Evolutionary conservation across 2,113 vertebrate species (phyloP), one percentile per base, ranked within the genome.

Genomic region (Pomatorhinus ruficollis): DNA sequence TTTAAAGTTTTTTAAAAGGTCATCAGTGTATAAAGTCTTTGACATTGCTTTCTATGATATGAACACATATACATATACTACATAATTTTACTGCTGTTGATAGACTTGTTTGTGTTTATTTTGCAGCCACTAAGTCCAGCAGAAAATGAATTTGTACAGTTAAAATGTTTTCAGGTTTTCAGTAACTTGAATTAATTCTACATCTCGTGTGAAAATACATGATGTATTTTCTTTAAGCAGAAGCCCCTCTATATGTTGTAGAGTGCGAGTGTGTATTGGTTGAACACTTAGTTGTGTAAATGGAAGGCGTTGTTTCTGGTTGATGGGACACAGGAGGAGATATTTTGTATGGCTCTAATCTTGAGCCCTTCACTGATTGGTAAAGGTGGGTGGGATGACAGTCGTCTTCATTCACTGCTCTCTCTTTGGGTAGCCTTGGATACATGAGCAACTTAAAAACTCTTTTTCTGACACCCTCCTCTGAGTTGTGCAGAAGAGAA

Each of bases 1-100:
- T 79, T 89, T 95, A 86, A 93, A 92, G 63, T 87, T 92, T 95
- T 93, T 92, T 71, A 50, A 92, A 94, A 94, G 83, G 76, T 94
- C 76, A 84, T 60, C 18, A 57, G 23, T 68, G 9, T 83, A 60
- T 83, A 60, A 89, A 78, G 85, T 83, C 39, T 87, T 79, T 79
- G 66, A 59, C 12, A 70, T 79, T 88, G 30, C 37, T 28, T 90
- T 78, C 68, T 68, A 3, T 37, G 6, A 8, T 40, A 25, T 40
- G 30, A 88, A 45, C 12, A 17, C 6, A 28, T 76, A 53, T 64
- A 17, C 6, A 28, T 76, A 53, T 64, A 18, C 28, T 28, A 45
- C 30, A 28, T n/a, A 77, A 49, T 18, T 78, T 84, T 92, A 2
- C 52, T 78, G 78, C 42, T 65, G 5, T 63, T 18, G 2, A 12